Evolutionary conservation across 1,140 invertebrate genomes (phyloP).

Genomic region (Lepidotrigona ventralis): DNA sequence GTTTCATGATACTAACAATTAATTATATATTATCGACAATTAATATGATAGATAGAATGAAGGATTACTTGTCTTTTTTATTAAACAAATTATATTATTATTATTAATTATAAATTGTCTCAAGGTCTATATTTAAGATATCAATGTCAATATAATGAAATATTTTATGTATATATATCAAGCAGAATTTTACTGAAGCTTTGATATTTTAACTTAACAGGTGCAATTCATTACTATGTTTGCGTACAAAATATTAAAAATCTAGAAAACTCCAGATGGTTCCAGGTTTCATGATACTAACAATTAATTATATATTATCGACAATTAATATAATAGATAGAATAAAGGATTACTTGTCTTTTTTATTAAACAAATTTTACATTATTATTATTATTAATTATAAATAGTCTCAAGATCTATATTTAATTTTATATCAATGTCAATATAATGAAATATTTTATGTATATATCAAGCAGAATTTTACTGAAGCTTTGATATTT

Average conservation of each 20-base stretch:
- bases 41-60: neutral
- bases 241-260: conserved; percentile 60
- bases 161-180: too few species aligned
- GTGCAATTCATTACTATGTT: conserved; percentile 67
- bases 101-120: neutral
- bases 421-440: neutral
- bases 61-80: neutral
- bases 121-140: neutral
- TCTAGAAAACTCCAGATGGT: neutral
- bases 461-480: neutral
- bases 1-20: neutral
- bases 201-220: conserved; percentile 53
- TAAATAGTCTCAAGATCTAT: neutral
- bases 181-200: neutral
- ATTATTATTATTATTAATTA: neutral
- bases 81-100: neutral
- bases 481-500: neutral
- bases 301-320: neutral
- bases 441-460: neutral
- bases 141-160: neutral
- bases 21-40: neutral
- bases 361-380: neutral
- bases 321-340: neutral
- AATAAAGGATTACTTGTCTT: neutral
- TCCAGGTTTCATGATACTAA: neutral